Evolutionary conservation across 2,888 invertebrate species (phyloP), one percentile per base, ranked within the genome.

Genomic region (Alsophila aescularia): DNA sequence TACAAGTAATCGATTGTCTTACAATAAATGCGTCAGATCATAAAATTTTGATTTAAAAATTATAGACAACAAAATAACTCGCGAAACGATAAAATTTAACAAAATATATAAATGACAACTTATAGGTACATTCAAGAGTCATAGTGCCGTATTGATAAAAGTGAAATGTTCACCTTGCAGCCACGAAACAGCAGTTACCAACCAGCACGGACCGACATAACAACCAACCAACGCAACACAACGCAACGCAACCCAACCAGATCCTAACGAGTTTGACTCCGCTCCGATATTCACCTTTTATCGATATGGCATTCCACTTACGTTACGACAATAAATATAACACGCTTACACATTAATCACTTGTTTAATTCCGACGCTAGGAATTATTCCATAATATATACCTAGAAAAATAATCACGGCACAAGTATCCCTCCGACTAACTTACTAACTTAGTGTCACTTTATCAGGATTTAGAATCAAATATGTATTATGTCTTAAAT

Each of bases 391-490:
- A 89, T 90, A 91, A 90, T 90, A 91, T 91, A 91, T 90, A 91
- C 91, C 90, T 91, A 91, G 90, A 91, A 91, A 91, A 91, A 91
- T 91, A 91, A 91, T 91, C 91, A 91, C 91, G 91, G 91, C 92
- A 91, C 91, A 91, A 90, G 91, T 91, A 91, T 91, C 91, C 91
- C 91, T 90, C 91, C 91, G 91, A 91, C 90, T 91, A 91, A 90
- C 88, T 88, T 89, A 90, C 91, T 90, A 89, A 91, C 84, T 84
- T 91, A 90, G 90, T 91, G 90, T 90, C 90, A 90, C 90, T 89
- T 91, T 91, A 90, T 90, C 91, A 90, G 91, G 91, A 91, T 91
- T 91, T 91, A 91, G 90, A 91, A 91, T 91, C 91, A 90, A 91
- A 90, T 91, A 91, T 91, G 91, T 91, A 91, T 91, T 90, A 91